Percentiles rank a stretch among this genome's conserved stretches.
These are phyloP conservation scores for Pterois miles DNA, from an alignment of 2,797 vertebrate genomes.

Conservation along the genomic window DNA sequence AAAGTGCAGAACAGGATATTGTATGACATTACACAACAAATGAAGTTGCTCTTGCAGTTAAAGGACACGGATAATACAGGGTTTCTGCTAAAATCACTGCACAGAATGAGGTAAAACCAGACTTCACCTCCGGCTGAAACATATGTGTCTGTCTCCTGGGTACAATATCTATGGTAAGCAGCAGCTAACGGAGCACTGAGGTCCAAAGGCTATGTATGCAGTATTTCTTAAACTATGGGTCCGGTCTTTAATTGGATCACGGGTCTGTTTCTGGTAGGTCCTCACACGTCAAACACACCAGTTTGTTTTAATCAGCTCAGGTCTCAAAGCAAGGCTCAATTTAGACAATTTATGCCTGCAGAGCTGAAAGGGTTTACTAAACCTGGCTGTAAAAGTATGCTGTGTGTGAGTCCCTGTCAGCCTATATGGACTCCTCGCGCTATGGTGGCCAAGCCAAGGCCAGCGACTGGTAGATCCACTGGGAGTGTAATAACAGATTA, in stretches of 20 bases:
- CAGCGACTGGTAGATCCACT: conserved; percentile 75
- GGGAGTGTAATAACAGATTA: conserved; percentile 82
- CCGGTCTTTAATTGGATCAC: conserved; percentile 74
- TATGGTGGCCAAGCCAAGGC: conserved; percentile 74
- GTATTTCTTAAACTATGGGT: conserved; percentile 56
- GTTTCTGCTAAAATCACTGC: conserved; percentile 17
- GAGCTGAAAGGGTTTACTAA: conserved; percentile 71
- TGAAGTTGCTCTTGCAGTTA: background rate
- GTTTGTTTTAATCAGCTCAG: conserved; percentile 80
- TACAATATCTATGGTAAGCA: conserved; percentile 43
- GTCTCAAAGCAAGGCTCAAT: conserved; percentile 72
- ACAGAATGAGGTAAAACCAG: conserved; percentile 31
- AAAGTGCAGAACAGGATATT: background rate
- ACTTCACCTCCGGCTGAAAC: conserved; percentile 44
- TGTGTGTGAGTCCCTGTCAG: conserved; percentile 70
- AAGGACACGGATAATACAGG: conserved; percentile 1
- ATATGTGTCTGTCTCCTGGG: conserved; percentile 43
- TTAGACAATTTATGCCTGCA: conserved; percentile 73
- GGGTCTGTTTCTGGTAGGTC: conserved; percentile 74
- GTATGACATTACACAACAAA: background rate
- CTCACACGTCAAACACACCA: conserved; percentile 69
- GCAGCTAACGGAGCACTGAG: conserved; percentile 28
- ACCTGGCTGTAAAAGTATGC: conserved; percentile 62
- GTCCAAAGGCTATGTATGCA: conserved; percentile 27
- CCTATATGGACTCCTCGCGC: conserved; percentile 44